Conservation (phyloP, 1,140 invertebrate species). For the Drosophila pandora region DNA sequence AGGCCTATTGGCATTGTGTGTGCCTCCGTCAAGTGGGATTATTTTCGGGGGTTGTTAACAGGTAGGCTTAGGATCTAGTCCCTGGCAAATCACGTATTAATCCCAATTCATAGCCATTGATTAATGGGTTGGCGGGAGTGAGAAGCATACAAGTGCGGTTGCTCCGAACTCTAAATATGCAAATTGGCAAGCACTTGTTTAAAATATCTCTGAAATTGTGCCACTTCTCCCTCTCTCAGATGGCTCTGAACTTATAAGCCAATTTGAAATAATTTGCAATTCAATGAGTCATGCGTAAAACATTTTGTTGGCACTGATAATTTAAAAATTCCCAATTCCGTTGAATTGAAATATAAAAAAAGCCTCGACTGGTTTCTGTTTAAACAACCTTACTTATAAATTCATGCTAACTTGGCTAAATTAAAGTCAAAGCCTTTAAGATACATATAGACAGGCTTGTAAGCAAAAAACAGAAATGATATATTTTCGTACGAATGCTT, state of each 20-base stretch:
- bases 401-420: constrained; percentile 69
- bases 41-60: constrained; percentile 4
- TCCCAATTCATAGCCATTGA: constrained; percentile 6
- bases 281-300: constrained; percentile 45
- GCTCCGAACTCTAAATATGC: background rate
- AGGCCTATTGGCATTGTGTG: constrained; percentile 16
- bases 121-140: background rate
- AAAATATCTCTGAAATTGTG: constrained; percentile 18
- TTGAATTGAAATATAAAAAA: constrained; percentile 53
- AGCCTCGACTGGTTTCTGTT: constrained; percentile 27
- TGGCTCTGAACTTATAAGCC: constrained; percentile 23
- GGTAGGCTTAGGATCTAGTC: constrained; percentile 22
- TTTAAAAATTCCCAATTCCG: constrained; percentile 33
- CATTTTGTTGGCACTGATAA: constrained; percentile 29
- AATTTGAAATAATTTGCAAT: constrained; percentile 65
- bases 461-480: constrained; percentile 30
- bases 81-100: constrained; percentile 34
- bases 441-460: constrained; percentile 13
- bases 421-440: constrained; percentile 58
- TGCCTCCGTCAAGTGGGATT: constrained; percentile 62
- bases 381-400: background rate
- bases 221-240: background rate
- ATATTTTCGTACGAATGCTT: constrained; percentile 34
- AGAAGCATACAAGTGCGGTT: background rate
- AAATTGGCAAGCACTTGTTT: background rate